These are phyloP conservation scores for Antheraea pernyi DNA, from an alignment of 1,140 invertebrate genomes.

Conservation along the genomic window DNA sequence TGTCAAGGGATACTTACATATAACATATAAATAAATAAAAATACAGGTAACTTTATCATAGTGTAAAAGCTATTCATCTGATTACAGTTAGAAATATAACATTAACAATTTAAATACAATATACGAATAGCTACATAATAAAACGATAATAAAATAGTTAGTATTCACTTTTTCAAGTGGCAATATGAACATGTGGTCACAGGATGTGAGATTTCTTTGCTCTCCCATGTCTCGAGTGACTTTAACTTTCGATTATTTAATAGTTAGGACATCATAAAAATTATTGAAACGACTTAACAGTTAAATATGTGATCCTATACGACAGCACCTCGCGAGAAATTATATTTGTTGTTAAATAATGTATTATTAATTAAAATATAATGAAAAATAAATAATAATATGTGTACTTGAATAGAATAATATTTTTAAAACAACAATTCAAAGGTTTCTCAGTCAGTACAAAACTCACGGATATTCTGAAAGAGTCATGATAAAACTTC, in stretches of 20 bases:
- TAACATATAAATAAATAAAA: too few relatives aligned
- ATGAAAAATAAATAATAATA: too few relatives aligned
- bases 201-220: constrained; percentile 12
- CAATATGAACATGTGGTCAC: constrained; percentile 22
- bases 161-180: constrained; percentile 15
- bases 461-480: constrained; percentile 34
- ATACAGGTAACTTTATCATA: too few relatives aligned
- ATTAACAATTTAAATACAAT: neutral
- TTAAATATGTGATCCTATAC: too few relatives aligned
- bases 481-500: constrained; percentile 38
- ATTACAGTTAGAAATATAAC: neutral
- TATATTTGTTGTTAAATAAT: too few relatives aligned
- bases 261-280: neutral
- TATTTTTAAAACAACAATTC: constrained; percentile 20
- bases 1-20: too few relatives aligned
- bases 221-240: neutral
- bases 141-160: neutral
- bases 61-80: too few relatives aligned
- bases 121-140: too few relatives aligned
- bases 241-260: neutral
- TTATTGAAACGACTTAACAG: neutral
- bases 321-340: too few relatives aligned
- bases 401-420: neutral
- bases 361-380: too few relatives aligned
- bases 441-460: constrained; percentile 37